phyloP scores from a whole-genome alignment of 2,113 vertebrate genomes.

The Syrmaticus mikado region DNA sequence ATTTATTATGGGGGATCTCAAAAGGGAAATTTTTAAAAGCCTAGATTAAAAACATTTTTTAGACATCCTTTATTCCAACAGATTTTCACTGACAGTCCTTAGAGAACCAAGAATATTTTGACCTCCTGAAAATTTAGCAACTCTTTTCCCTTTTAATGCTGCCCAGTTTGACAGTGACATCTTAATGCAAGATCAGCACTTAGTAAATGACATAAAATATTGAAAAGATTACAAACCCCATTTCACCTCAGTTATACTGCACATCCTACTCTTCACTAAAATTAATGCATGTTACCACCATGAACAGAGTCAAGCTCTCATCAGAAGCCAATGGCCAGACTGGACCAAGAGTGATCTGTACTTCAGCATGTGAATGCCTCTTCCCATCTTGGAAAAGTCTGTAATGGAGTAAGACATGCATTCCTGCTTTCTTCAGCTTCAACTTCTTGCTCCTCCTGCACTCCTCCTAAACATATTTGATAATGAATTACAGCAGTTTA shows the following conservation, averaged over 20 bases:
- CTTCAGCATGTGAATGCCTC: not conserved
- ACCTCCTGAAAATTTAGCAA: slow-evolving; percentile 37
- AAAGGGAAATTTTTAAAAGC: slow-evolving; percentile 66
- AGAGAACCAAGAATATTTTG: slow-evolving; percentile 24
- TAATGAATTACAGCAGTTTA: not conserved
- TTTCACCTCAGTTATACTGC: not conserved
- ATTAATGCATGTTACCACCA: not conserved
- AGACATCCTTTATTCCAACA: slow-evolving; percentile 63
- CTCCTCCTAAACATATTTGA: not conserved
- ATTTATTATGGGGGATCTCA: slow-evolving; percentile 57
- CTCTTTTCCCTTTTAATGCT: slow-evolving; percentile 20
- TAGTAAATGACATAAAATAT: slow-evolving; percentile 26
- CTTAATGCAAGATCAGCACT: slow-evolving; percentile 64
- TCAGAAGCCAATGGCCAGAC: not conserved
- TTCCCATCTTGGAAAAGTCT: not conserved
- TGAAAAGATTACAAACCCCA: not conserved
- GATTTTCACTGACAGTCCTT: slow-evolving; percentile 24
- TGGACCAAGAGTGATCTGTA: not conserved
- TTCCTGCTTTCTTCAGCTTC: not conserved
- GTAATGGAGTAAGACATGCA: no score
- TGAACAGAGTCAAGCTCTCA: not conserved
- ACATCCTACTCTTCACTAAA: not conserved
- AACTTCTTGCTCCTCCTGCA: not conserved
- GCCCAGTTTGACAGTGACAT: slow-evolving; percentile 42
- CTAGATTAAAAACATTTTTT: slow-evolving; percentile 61